Evolutionary conservation across 2,888 invertebrate species (phyloP).

Genomic region (Alitta virens): DNA sequence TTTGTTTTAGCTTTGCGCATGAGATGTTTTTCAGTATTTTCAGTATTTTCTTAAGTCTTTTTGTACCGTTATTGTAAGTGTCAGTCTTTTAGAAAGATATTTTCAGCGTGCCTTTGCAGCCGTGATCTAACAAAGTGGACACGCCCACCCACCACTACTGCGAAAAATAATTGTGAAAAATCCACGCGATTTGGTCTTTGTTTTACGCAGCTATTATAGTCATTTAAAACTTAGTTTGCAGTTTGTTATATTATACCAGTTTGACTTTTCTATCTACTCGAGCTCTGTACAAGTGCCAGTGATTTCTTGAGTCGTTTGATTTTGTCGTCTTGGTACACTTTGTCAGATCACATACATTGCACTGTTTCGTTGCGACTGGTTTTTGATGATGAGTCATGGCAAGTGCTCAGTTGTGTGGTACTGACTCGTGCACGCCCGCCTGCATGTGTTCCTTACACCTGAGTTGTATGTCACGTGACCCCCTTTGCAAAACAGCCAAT

Average conservation of each 20-base stretch:
- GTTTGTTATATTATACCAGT: neutral
- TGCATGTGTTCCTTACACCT: neutral
- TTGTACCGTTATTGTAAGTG: too few species aligned
- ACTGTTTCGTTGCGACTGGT: too few species aligned
- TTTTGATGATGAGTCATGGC: neutral
- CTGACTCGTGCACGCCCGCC: slow-evolving; percentile 17
- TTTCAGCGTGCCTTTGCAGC: too few species aligned
- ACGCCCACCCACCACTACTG: too few species aligned
- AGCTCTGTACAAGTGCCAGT: neutral
- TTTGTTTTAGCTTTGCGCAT: too few species aligned
- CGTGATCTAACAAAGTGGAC: too few species aligned
- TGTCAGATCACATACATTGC: too few species aligned
- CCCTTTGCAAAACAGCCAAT: neutral
- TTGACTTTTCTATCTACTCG: neutral
- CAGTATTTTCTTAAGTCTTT: too few species aligned
- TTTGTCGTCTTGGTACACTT: too few species aligned
- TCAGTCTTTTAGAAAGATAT: too few species aligned
- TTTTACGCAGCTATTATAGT: neutral
- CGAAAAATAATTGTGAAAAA: neutral
- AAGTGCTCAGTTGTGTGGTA: slow-evolving; percentile 14
- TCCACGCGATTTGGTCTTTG: neutral
- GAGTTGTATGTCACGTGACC: neutral
- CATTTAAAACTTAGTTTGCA: neutral
- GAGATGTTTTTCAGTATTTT: too few species aligned
- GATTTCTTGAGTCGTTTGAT: neutral